Conservation (phyloP, 2,888 invertebrate genomes). For the Coenonympha glycerion region DNA sequence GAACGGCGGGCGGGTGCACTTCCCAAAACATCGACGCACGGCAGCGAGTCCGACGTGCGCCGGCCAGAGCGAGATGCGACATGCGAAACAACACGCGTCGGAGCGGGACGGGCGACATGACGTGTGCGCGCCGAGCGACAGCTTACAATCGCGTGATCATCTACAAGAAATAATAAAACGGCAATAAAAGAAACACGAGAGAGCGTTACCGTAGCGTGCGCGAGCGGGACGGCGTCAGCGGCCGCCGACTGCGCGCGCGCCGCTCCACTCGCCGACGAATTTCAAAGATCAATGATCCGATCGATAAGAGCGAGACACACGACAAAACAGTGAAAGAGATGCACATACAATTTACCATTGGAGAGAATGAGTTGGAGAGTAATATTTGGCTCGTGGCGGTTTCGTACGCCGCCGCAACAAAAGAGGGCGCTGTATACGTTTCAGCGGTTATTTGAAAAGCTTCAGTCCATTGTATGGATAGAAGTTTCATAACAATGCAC, state of each 20-base stretch:
- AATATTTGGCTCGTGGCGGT: constrained; percentile 64
- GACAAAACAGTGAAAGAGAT: constrained; percentile 46
- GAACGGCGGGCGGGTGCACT: constrained; percentile 76
- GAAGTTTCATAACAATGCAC: constrained; percentile 30
- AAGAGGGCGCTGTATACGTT: constrained; percentile 54
- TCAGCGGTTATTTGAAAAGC: constrained; percentile 26
- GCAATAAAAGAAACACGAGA: constrained; percentile 75
- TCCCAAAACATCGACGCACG: constrained; percentile 77
- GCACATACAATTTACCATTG: constrained; percentile 25
- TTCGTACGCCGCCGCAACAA: constrained; percentile 28
- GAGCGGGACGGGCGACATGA: constrained; percentile 53
- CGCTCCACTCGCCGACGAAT: constrained; percentile 71
- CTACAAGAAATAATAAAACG: constrained; percentile 77
- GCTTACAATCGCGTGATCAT: constrained; percentile 76
- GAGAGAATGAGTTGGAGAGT: constrained; percentile 41
- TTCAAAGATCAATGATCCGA: constrained; percentile 75
- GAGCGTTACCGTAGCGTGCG: constrained; percentile 56
- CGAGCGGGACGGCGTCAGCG: constrained; percentile 59
- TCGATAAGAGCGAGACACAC: constrained; percentile 66
- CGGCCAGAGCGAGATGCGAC: constrained; percentile 46
- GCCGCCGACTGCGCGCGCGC: constrained; percentile 67
- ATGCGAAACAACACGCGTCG: constrained; percentile 26
- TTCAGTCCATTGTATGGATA: constrained; percentile 19
- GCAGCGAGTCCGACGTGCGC: constrained; percentile 72
- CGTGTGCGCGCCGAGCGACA: constrained; percentile 75